A percentile compares a stretch with the other conserved stretches of the same genome.
phyloP scores from a whole-genome alignment of 2,113 vertebrate species.

The Sardina pilchardus region DNA sequence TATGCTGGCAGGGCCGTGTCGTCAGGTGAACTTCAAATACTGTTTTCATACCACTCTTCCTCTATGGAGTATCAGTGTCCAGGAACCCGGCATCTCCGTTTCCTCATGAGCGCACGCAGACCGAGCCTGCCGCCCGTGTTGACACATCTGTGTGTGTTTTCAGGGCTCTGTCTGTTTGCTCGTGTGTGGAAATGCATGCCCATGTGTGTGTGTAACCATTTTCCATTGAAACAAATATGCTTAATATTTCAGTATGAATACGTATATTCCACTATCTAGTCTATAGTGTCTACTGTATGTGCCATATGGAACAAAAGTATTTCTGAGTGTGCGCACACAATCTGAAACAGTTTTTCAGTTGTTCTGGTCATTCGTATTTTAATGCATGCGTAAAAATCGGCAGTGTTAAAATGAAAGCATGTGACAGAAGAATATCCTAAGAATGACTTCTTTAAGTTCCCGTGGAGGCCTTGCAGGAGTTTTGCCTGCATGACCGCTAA shows the following conservation, averaged over 20 bases:
- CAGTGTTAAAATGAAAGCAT: conserved; percentile 18
- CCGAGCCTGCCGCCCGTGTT: conserved; percentile 22
- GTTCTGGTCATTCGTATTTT: not conserved
- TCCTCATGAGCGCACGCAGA: conserved; percentile 11
- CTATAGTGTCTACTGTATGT: not conserved
- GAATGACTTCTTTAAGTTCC: not conserved
- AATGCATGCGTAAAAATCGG: not conserved
- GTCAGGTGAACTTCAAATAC: conserved; percentile 39
- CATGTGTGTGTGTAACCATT: conserved; percentile 9
- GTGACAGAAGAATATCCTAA: not conserved
- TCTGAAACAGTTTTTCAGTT: not conserved
- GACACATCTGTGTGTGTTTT: conserved; percentile 29
- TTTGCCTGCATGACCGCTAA: not conserved
- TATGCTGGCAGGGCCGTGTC: conserved; percentile 19
- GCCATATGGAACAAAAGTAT: not conserved
- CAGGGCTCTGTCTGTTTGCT: conserved; percentile 18
- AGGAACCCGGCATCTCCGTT: conserved; percentile 32
- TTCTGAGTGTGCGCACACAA: not conserved
- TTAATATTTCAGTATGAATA: not conserved
- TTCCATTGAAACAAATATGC: not conserved
- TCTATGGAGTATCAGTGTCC: conserved; percentile 30
- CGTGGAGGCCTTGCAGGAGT: not conserved
- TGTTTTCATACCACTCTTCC: conserved; percentile 39
- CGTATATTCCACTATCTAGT: not conserved
- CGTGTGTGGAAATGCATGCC: conserved; percentile 20